Base-by-base conservation (phyloP, 2,888 invertebrate species). In the Xiphydria camelus region DNA sequence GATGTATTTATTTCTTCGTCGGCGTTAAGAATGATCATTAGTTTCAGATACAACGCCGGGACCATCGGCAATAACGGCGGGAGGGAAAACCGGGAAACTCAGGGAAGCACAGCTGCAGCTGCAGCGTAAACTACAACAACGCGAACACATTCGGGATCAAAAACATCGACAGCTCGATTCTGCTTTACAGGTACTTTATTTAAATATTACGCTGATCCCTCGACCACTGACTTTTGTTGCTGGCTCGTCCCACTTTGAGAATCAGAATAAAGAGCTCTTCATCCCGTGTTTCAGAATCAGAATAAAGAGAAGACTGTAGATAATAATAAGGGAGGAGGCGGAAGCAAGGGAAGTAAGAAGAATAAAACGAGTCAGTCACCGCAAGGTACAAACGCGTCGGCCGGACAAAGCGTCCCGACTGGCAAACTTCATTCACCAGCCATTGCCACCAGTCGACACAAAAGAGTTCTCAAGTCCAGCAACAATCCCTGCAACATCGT, bases 91-190 rank as follows among this genome's bases (percentile, higher is more conserved):
- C 52, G 64, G 70, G 34, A 77, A 82, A 68, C 80, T 83, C 53
- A 75, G 80, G 45, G 84, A 84, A 65, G 81, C 83, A 34, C 83
- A 83, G 58, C 65, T 84, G 35, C 83, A 84, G 53, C 73, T 85
- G 37, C 85, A 87, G 62, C 81, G 85, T 53, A 88, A 88, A 73
- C 76, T 88, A 44, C 83, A 86, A 50, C 85, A 86, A 65, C 80
- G 82, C 53, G 87, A 83, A 70, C 78, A 83, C 19, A 80, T 82
- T 36, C 79, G 84, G 70, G 80, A 88, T 75, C 80, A 83, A 61
- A 84, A 83, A 64, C 76, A 82, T 57, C 64, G 64, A 52, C 58
- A 67, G 41, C 45, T 57, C 15, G 66, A 70, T 22, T 52, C 54
- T 43, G 53, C 57, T 49, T 35, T 53, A 31, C 67, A 65, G 61